Base-by-base conservation (phyloP, 2,888 invertebrate species). In the Hanleya hanleyi region DNA sequence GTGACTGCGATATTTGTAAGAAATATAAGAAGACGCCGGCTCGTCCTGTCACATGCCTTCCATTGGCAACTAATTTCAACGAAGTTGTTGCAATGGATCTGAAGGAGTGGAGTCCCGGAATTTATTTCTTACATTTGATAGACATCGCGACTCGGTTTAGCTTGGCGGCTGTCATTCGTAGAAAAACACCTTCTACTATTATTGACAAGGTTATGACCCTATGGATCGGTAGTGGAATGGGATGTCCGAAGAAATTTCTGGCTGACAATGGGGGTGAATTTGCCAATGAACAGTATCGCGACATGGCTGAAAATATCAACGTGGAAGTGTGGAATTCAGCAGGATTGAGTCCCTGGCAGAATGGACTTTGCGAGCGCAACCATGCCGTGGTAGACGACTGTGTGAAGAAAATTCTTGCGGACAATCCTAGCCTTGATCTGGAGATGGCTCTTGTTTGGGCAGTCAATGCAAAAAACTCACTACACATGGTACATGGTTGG, bases 181-280 rank as follows among this genome's bases (percentile, higher is more conserved):
- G 35, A 37, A 71, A 77, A 37, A 68, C 66, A 49, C 71, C 74
- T 33, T 71, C 71, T 75, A 26, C 65, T 65, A 37, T 61, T 51
- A 49, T 72, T 26, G 71, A 72, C 12, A 72, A 77, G 22, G 51
- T 73, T 15, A 50, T 75, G 62, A 75, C 36, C 12, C 29, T 71
- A 4, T 75, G 75, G 73, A 73, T 70, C 47, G 74, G 71, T 15
- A 73, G 61, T 65, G 69, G 71, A 49, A 69, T 72, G 36, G 72
- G 72, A 51, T 37, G 69, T 12, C 71, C 69, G 1, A 51, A 33
- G 38, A 47, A 49, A 47, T 70, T 75, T 37, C 67, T 70, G 33
- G 69, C 70, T 38, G 75, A 75, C 64, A 75, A 75, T 70, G 73
- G 75, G 35, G 73, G 69, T 9, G 73, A 75, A 38, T 75, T 77